Conservation (phyloP, 2,113 vertebrate genomes). For the Chionodraco myersi region DNA sequence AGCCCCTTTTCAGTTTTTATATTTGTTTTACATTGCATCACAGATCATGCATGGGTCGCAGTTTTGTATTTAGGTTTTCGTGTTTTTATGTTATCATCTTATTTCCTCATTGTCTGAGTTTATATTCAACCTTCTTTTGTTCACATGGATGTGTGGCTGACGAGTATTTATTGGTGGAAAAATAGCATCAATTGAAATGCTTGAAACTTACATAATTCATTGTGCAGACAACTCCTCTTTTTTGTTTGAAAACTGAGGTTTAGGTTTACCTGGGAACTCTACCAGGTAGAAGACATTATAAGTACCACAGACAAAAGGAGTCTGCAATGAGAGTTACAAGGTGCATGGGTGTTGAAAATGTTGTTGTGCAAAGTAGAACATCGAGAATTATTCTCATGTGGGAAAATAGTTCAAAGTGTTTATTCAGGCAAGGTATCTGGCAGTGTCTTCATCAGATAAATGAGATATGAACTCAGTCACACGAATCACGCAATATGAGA, state of each 20-base stretch:
- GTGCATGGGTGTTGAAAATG: background rate
- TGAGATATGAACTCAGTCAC: slow-evolving; percentile 30
- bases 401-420: slow-evolving; percentile 17
- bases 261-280: background rate
- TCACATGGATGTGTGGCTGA: background rate
- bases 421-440: slow-evolving; percentile 31
- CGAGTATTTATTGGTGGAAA: background rate
- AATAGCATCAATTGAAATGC: background rate
- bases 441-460: slow-evolving; percentile 45
- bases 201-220: background rate
- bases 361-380: background rate
- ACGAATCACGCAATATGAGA: slow-evolving; percentile 15
- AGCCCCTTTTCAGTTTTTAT: background rate
- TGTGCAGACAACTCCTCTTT: background rate
- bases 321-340: background rate
- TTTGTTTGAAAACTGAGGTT: background rate
- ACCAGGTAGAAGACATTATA: too few species aligned
- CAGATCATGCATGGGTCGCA: background rate
- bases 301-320: background rate
- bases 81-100: background rate
- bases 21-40: background rate
- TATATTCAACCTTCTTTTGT: background rate
- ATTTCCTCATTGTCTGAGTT: background rate
- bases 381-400: slow-evolving; percentile 21
- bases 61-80: background rate